These are phyloP conservation scores for Eupeodes latifasciatus DNA, from an alignment of 2,888 invertebrate genomes.

Conservation along the genomic window DNA sequence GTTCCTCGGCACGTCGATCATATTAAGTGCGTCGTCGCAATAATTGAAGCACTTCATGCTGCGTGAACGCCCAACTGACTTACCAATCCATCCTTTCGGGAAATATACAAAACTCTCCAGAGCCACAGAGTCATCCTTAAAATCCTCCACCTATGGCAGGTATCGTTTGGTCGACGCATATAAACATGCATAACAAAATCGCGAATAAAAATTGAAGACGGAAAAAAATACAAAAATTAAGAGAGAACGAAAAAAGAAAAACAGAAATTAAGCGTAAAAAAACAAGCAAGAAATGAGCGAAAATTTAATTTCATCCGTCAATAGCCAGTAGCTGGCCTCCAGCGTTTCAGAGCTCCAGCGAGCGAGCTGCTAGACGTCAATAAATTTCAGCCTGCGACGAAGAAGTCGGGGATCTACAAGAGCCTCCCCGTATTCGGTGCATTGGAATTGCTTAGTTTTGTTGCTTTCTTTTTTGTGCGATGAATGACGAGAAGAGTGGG, in stretches of 20 bases:
- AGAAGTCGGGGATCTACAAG: not conserved
- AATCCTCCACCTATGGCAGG: not conserved
- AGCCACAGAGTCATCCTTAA: not conserved
- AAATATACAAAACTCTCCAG: constrained; percentile 10
- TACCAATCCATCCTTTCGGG: constrained; percentile 58
- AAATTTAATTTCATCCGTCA: constrained; percentile 76
- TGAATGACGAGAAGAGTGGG: not conserved
- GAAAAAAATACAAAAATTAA: not conserved
- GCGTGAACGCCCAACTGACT: constrained; percentile 69
- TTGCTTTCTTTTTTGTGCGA: not conserved
- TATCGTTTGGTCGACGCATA: not conserved
- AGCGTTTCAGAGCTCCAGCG: constrained; percentile 35
- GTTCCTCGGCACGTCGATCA: constrained; percentile 71
- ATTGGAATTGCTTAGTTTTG: constrained; percentile 67
- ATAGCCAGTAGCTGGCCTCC: constrained; percentile 75
- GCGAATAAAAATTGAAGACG: constrained; percentile 1
- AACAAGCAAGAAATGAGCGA: constrained; percentile 54
- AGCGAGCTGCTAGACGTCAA: constrained; percentile 67
- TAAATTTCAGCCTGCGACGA: constrained; percentile 59
- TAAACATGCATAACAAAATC: constrained; percentile 64
- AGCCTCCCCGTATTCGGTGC: constrained; percentile 31
- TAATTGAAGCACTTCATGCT: constrained; percentile 76
- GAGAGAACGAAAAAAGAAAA: not conserved
- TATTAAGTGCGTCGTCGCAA: constrained; percentile 71
- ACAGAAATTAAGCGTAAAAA: constrained; percentile 21